Evolutionary conservation across 1,140 invertebrate genomes (phyloP).

Genomic region (Tribolium castaneum): DNA sequence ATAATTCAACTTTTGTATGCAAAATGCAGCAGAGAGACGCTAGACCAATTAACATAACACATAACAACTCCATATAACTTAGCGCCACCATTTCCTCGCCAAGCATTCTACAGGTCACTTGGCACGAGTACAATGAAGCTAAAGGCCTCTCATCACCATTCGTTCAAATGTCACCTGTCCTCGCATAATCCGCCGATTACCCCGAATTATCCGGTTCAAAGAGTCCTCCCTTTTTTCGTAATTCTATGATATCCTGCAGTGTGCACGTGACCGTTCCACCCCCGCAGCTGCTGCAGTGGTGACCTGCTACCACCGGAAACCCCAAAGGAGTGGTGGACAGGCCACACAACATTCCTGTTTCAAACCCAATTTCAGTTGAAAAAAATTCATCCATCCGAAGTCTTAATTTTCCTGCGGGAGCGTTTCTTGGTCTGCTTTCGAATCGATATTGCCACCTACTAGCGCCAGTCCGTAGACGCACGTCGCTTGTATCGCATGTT

Average conservation of each 20-base stretch:
- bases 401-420: slow-evolving; percentile 36
- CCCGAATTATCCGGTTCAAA: background rate
- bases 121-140: background rate
- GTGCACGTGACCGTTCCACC: slow-evolving; percentile 37
- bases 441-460: slow-evolving; percentile 54
- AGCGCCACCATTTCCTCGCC: slow-evolving; percentile 1
- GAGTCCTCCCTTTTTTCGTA: slow-evolving; percentile 10
- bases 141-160: background rate
- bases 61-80: background rate
- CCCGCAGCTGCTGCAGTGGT: background rate
- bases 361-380: background rate
- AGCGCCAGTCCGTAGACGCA: slow-evolving; percentile 55
- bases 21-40: background rate
- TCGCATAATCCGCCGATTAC: background rate
- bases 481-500: slow-evolving; percentile 52
- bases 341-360: background rate
- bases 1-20: background rate
- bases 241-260: slow-evolving; percentile 41
- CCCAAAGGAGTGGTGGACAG: background rate
- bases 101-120: slow-evolving; percentile 19
- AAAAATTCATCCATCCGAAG: background rate
- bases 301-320: background rate
- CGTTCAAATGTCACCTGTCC: background rate
- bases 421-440: slow-evolving; percentile 31
- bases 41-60: slow-evolving; percentile 13